These are phyloP conservation scores for Mus spicilegus DNA, from an alignment of 2,113 vertebrate species.

Conservation along the genomic window DNA sequence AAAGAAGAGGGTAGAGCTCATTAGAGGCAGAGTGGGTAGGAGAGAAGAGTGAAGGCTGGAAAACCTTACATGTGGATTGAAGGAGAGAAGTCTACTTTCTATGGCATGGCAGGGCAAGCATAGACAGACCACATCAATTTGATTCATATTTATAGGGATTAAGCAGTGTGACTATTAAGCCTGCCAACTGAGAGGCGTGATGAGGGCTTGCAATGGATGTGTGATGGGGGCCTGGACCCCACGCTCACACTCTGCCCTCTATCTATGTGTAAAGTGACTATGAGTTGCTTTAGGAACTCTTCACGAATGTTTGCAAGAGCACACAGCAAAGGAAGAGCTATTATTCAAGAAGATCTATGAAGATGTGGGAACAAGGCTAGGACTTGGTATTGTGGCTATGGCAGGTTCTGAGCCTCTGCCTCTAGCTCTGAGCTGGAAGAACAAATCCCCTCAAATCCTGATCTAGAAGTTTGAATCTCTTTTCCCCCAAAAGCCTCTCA, in stretches of 20 bases:
- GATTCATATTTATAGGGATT: neutral
- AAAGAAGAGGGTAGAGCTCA: neutral
- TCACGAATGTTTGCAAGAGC: neutral
- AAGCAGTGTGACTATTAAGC: neutral
- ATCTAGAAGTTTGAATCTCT: neutral
- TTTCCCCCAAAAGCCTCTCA: neutral
- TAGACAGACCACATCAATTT: neutral
- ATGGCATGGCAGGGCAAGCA: neutral
- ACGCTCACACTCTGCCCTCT: neutral
- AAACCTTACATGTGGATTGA: neutral
- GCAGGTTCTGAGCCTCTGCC: neutral
- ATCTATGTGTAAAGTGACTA: neutral
- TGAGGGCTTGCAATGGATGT: fast-evolving
- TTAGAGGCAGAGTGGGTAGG: neutral
- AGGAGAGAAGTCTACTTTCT: neutral
- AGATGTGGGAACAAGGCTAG: neutral
- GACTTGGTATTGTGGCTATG: neutral
- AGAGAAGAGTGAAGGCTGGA: neutral
- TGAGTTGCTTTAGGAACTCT: neutral
- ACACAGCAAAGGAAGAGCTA: neutral
- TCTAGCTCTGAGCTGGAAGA: neutral
- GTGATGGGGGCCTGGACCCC: neutral
- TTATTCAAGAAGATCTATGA: neutral
- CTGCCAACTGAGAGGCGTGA: neutral
- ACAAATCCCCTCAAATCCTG: neutral